A percentile compares a stretch with the other conserved stretches of the same genome.
phyloP scores from a whole-genome alignment of 2,113 vertebrate genomes.

The Pleuronectes platessa region DNA sequence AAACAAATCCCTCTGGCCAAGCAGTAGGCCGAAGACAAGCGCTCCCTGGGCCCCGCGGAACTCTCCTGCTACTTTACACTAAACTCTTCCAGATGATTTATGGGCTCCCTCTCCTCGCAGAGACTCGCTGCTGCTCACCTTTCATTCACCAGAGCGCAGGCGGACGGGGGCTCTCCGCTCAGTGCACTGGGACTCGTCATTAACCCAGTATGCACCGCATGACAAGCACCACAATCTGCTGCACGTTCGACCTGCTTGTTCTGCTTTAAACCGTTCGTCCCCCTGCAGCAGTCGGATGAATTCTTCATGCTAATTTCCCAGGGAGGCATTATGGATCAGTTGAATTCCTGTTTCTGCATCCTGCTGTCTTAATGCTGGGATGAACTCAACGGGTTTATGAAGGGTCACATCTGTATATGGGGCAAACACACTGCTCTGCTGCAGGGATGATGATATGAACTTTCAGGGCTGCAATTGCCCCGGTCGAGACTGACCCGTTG shows the following conservation, averaged over 20 bases:
- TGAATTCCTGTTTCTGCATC: neutral
- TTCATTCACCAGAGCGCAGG: conserved; percentile 53
- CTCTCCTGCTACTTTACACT: conserved; percentile 85
- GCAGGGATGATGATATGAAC: no score
- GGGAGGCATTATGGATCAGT: neutral
- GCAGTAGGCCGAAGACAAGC: conserved; percentile 75
- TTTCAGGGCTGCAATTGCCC: no score
- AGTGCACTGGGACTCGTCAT: conserved; percentile 10
- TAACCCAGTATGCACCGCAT: neutral
- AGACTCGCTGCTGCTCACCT: conserved; percentile 56
- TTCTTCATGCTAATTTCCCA: neutral
- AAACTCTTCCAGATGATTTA: conserved; percentile 90
- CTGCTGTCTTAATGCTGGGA: neutral
- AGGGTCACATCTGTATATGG: no score
- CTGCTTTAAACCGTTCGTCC: neutral
- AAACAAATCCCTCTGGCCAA: conserved; percentile 83
- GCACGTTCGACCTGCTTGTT: neutral
- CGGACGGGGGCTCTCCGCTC: conserved; percentile 4
- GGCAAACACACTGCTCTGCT: no score
- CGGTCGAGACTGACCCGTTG: no score
- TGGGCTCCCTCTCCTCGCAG: conserved; percentile 39
- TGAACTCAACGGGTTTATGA: neutral
- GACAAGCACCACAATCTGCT: neutral
- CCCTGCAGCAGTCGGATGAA: neutral
- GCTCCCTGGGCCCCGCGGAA: conserved; percentile 67